Conservation (phyloP, 1,140 invertebrate species). For the Caenorhabditis elegans region DNA sequence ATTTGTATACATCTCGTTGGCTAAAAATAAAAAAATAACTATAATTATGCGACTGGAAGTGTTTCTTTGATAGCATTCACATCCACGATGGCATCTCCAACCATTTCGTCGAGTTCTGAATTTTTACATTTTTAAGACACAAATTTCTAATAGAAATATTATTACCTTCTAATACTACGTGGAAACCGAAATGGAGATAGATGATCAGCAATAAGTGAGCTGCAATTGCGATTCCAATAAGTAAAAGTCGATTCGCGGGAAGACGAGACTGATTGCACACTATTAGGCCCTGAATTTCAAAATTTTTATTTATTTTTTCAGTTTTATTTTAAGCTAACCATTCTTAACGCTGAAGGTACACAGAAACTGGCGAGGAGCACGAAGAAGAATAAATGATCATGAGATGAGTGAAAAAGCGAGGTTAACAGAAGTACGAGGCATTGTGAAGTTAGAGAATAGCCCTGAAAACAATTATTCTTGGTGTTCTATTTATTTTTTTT, state of each 20-base stretch:
- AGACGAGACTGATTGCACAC: conserved; percentile 4
- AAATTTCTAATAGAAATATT: too few relatives aligned
- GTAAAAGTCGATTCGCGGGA: background rate
- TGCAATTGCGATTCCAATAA: conserved; percentile 12
- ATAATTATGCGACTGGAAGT: background rate
- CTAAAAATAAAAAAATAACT: background rate
- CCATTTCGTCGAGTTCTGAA: conserved; percentile 5
- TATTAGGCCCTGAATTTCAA: conserved; percentile 28
- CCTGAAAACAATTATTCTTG: too few relatives aligned
- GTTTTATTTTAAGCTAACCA: conserved; percentile 1
- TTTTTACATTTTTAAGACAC: too few relatives aligned
- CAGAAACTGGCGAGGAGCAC: conserved; percentile 19
- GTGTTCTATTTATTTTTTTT: too few relatives aligned
- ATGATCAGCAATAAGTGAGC: conserved; percentile 28
- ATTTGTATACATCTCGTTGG: background rate
- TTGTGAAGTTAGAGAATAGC: conserved; percentile 41
- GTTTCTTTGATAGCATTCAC: background rate
- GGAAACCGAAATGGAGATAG: conserved; percentile 44
- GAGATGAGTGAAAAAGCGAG: conserved; percentile 36
- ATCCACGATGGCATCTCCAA: background rate
- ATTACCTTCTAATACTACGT: conserved; percentile 43
- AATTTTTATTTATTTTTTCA: background rate
- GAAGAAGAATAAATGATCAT: conserved; percentile 43
- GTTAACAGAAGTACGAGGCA: conserved; percentile 39
- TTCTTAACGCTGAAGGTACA: conserved; percentile 25